phyloP scores from a whole-genome alignment of 2,888 invertebrate genomes.

The Pseudoips prasinana region DNA sequence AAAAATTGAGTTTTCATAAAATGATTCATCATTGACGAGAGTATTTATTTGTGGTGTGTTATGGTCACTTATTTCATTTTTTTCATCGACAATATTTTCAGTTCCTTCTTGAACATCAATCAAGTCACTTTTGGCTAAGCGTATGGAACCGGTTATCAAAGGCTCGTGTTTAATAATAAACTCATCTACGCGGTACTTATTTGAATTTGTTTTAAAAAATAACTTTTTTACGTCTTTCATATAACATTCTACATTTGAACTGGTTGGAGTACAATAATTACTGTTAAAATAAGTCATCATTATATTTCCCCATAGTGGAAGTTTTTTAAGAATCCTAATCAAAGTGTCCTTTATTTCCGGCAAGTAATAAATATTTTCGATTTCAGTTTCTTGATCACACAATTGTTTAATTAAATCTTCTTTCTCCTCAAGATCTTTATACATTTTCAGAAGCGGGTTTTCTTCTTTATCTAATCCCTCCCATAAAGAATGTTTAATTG shows the following conservation, averaged over 20 bases:
- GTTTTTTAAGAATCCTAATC: slow-evolving; percentile 12
- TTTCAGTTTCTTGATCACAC: slow-evolving; percentile 11
- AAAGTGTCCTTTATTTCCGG: slow-evolving; percentile 10
- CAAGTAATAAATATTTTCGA: slow-evolving; percentile 15
- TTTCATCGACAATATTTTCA: slow-evolving; percentile 9
- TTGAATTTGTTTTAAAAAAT: slow-evolving; percentile 12
- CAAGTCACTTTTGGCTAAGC: slow-evolving; percentile 11
- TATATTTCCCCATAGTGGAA: slow-evolving; percentile 16
- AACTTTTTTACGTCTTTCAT: slow-evolving; percentile 14
- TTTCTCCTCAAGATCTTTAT: slow-evolving; percentile 11
- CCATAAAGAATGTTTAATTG: slow-evolving; percentile 13
- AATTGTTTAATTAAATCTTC: slow-evolving; percentile 12
- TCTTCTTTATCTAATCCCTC: slow-evolving; percentile 11
- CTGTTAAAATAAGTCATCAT: slow-evolving; percentile 15
- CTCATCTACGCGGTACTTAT: slow-evolving; percentile 16
- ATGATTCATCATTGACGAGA: slow-evolving; percentile 10
- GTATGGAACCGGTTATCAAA: slow-evolving; percentile 14
- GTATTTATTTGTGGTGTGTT: slow-evolving; percentile 12
- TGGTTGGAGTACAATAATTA: slow-evolving; percentile 9
- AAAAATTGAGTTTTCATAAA: slow-evolving; percentile 15
- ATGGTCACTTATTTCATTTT: slow-evolving; percentile 12
- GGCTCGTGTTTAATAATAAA: slow-evolving; percentile 15
- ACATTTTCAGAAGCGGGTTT: slow-evolving; percentile 10
- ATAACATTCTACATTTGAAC: slow-evolving; percentile 18
- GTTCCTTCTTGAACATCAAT: slow-evolving; percentile 11